Percentiles rank a stretch among this genome's conserved stretches.
Evolutionary conservation across 2,797 vertebrate species (phyloP).

Genomic region (Denticeps clupeoides): DNA sequence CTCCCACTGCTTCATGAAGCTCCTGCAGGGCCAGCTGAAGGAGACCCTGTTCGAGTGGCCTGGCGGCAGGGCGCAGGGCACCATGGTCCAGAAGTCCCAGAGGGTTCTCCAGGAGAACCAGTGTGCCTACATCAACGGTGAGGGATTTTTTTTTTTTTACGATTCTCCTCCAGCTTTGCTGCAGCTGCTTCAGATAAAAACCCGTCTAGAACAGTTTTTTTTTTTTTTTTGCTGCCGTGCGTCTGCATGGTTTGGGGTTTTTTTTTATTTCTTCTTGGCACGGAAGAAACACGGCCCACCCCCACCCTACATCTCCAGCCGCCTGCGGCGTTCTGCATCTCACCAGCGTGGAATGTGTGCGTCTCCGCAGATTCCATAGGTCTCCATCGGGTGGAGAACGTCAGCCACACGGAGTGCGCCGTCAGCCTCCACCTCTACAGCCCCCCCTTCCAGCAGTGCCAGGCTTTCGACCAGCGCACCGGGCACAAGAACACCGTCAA

Average conservation of each 20-base stretch:
- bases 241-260: no score
- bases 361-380: conserved; percentile 74
- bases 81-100: conserved; percentile 79
- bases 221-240: no score
- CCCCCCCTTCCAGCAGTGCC: conserved; percentile 78
- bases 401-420: conserved; percentile 85
- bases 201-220: no score
- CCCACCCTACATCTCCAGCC: no score
- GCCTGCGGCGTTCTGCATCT: no score
- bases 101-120: conserved; percentile 76
- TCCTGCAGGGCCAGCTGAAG: conserved; percentile 90
- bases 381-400: conserved; percentile 91
- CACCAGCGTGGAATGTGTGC: background rate
- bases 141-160: no score
- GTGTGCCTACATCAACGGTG: conserved; percentile 93
- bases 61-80: conserved; percentile 58
- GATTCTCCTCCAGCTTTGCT: no score
- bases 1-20: conserved; percentile 96
- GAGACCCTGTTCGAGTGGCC: conserved; percentile 92
- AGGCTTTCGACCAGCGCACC: conserved; percentile 91
- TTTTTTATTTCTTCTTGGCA: no score
- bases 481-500: conserved; percentile 82
- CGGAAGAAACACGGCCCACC: no score
- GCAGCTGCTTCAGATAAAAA: no score
- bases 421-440: conserved; percentile 91